phyloP scores from a whole-genome alignment of 2,797 vertebrate species.

The Harpagifer antarcticus region DNA sequence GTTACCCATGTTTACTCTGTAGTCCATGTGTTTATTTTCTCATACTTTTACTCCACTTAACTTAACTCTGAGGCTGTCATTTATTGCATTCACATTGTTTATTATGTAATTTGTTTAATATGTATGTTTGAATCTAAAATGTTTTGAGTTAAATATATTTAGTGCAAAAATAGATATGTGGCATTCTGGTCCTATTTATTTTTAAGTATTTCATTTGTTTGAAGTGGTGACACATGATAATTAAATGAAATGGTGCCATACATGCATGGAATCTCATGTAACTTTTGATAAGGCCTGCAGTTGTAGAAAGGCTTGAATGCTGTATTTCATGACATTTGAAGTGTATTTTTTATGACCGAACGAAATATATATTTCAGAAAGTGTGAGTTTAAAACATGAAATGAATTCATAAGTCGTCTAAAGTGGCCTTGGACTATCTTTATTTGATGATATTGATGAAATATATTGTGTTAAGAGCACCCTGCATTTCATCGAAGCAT shows the following conservation, averaged over 20 bases:
- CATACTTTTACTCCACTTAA: constrained; percentile 21
- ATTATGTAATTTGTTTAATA: constrained; percentile 2
- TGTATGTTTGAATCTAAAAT: constrained; percentile 23
- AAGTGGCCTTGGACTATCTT: constrained; percentile 60
- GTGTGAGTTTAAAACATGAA: constrained; percentile 38
- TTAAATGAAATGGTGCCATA: constrained; percentile 58
- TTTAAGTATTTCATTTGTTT: constrained; percentile 12
- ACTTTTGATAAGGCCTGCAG: constrained; percentile 47
- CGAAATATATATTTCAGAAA: constrained; percentile 54
- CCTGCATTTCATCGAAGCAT: constrained; percentile 45
- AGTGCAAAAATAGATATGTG: constrained; percentile 1
- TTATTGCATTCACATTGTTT: constrained; percentile 14
- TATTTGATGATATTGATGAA: constrained; percentile 42
- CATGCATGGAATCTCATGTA: constrained; percentile 32
- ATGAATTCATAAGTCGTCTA: constrained; percentile 36
- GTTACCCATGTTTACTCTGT: constrained; percentile 16
- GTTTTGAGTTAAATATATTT: constrained; percentile 30
- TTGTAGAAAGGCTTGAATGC: constrained; percentile 32
- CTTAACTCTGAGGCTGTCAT: constrained; percentile 21
- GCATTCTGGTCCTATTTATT: constrained; percentile 18
- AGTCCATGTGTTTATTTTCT: neutral
- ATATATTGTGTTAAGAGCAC: constrained; percentile 33
- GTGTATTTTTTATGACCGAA: constrained; percentile 74
- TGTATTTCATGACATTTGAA: constrained; percentile 55
- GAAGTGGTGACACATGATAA: constrained; percentile 16